Evolutionary conservation across 2,113 vertebrate species (phyloP).

Genomic region (Strix aluco): DNA sequence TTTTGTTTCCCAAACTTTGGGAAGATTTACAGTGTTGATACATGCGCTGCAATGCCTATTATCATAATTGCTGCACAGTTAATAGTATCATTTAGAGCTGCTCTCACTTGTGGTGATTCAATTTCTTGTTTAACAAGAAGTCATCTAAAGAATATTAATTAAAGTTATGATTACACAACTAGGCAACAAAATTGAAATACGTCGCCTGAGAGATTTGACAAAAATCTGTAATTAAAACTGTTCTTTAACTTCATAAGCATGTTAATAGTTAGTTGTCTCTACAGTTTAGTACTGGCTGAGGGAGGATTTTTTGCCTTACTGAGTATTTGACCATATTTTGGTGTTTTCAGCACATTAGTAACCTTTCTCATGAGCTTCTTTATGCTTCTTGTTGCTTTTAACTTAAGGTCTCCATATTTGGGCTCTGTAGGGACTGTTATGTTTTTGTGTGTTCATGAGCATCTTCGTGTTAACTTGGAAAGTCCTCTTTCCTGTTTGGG

Average conservation of each 20-base stretch:
- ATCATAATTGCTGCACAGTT: background rate
- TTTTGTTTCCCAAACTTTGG: background rate
- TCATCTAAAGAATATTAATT: background rate
- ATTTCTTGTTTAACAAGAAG: constrained; percentile 9
- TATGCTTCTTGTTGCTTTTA: background rate
- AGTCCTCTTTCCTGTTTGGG: background rate
- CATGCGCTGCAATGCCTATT: background rate
- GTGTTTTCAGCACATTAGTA: background rate
- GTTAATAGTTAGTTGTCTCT: background rate
- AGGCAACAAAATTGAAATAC: background rate
- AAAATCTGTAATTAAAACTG: constrained; percentile 14
- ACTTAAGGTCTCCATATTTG: background rate
- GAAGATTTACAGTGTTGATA: background rate
- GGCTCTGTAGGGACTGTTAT: background rate
- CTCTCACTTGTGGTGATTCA: background rate
- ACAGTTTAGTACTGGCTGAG: background rate
- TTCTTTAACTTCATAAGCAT: background rate
- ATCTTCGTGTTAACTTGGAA: background rate
- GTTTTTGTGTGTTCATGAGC: background rate
- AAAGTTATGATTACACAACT: background rate
- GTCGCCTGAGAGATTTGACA: background rate
- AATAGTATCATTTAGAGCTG: background rate
- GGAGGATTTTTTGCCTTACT: background rate
- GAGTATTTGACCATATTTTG: background rate
- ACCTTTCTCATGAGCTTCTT: background rate